Evolutionary conservation across 2,888 invertebrate species (phyloP).

Genomic region (Coleophora flavipennella): DNA sequence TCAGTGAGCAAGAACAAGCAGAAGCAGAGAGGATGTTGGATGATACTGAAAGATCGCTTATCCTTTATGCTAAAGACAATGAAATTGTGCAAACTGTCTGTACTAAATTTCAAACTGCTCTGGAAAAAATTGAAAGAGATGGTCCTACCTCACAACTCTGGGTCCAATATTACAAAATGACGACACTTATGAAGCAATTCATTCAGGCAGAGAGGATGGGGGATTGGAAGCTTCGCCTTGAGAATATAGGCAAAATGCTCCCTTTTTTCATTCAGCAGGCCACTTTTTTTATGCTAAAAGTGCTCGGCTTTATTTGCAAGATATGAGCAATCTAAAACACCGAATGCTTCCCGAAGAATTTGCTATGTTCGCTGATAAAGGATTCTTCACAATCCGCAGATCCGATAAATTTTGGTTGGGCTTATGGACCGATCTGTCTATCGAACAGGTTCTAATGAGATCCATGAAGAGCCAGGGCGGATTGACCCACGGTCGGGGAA

Average conservation of each 20-base stretch:
- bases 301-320: not conserved
- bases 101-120: not conserved
- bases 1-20: not conserved
- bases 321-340: not conserved
- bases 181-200: not conserved
- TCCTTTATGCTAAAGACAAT: not conserved
- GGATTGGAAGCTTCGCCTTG: not conserved
- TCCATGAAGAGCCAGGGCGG: too few relatives aligned
- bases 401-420: too few relatives aligned
- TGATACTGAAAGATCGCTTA: not conserved
- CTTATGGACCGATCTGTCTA: too few relatives aligned
- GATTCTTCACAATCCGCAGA: too few relatives aligned
- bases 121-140: not conserved
- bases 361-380: not conserved
- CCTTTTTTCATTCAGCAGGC: not conserved
- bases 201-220: not conserved
- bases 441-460: too few relatives aligned
- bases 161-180: not conserved
- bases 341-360: not conserved
- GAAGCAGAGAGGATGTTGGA: not conserved
- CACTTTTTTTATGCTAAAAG: not conserved
- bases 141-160: not conserved
- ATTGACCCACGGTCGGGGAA: too few relatives aligned
- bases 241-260: not conserved
- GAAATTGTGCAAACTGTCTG: not conserved